Base-by-base conservation (phyloP, 30 jellyfish, hydroid and myxozoan species). In the Catostylus mosaicus region DNA sequence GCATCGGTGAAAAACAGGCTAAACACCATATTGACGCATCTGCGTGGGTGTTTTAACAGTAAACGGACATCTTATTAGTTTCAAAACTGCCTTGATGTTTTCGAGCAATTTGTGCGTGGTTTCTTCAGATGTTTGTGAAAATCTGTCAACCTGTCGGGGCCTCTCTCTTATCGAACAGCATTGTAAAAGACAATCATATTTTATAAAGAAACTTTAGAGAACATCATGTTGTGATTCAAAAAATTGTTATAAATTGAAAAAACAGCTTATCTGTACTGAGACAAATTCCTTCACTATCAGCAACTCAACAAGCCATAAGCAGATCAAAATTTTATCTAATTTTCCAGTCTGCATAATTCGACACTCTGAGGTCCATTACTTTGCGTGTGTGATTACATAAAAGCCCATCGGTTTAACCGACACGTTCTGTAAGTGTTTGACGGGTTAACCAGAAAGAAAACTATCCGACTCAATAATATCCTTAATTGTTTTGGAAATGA, bases 141-240 rank as follows among this genome's bases (percentile, higher is more conserved):
- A 52, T 52, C 67, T 52, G 67, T 20, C 67, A 52, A 52, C 8
- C 67, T 14, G 19, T 52, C 67, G 67, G 67, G 30, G 24, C 67
- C 27, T 52, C 67, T 52, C 67, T 52, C 67, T 6, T 4, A 6
- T 20, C 3, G 8, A 6, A n/a, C 67, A 9, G 30, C 67, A 52
- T 20, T 52, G 27, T n/a, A 20, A 3, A 14, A 6, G 67, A 20
- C 6, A 52, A 10, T 52, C 24, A n/a, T n/a, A 52, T 14, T 52
- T 10, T 52, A 14, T 14, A 10, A 52, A 52, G 30, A 14, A 52
- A 52, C 36, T 24, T 24, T n/a, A 26, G 40, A 23, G 11, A 27
- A 16, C 19, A 59, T 27, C 19, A 27, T 12, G 24, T 12, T 23
- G 10, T 59, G 71, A 24, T 59, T 22, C 2, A 59, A 23, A 59